Evolutionary conservation across 2,113 vertebrate genomes (phyloP), one percentile per base, ranked within the genome.

Genomic region (Bubo bubo): DNA sequence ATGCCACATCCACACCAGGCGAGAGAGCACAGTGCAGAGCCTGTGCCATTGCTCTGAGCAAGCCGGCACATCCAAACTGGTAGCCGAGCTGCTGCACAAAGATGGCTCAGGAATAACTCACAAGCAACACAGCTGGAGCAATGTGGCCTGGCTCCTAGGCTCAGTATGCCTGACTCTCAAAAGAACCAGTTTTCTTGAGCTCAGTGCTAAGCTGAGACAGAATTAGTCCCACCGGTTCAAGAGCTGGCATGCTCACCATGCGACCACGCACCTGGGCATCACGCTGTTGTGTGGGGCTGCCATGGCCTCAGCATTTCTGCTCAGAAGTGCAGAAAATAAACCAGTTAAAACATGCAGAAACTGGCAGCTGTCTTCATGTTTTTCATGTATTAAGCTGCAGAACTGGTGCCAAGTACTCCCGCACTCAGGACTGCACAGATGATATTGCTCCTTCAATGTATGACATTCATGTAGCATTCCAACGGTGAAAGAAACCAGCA

Each of bases 41-140:
- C 80, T 2, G 17, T n/a, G 30, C 63, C 52, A 27, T 55, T 0
- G 1, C 63, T 81, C 14, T 23, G 39, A 76, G 8, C 9, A 24
- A 24, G 79, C 34, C 50, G 1, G 74, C 74, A 37, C 66, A 55
- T 34, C 76, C 49, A 12, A 20, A 34, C 12, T 2, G 0, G 50
- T 47, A 35, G 47, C 56, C 0, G 0, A 39, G 53, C 43, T 0
- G 0, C 8, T 45, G 66, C 55, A 12, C 12, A 9, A 3, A 43
- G 34, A 5, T 0, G 3, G 68, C 80, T 84, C 72, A 14, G 77
- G 66, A 43, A 7, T 4, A 23, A 21, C 41, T 55, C 47, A 10
- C 19, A 4, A 17, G 67, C 39, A 81, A 60, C 60, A 30, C 1
- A 6, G 85, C 59, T 9, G 14, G 41, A 77, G 55, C 70, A 49